Percentiles rank a stretch among this genome's conserved stretches.
These are phyloP conservation scores for Dinoponera quadriceps DNA, from an alignment of 1,140 invertebrate species.

Conservation along the genomic window DNA sequence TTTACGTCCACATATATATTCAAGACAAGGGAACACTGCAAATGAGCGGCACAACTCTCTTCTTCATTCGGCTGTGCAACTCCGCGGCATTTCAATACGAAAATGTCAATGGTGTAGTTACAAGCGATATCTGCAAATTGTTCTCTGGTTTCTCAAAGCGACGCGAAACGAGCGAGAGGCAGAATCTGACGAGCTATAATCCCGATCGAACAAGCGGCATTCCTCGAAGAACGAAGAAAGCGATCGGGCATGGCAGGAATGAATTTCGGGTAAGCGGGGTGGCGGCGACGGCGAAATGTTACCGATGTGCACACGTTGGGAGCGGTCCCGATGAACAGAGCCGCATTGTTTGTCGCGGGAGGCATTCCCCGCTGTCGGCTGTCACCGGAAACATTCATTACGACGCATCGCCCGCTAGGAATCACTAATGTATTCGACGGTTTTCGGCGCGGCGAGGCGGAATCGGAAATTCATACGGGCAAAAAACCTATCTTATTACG, in stretches of 20 bases:
- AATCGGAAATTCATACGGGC: constrained; percentile 77
- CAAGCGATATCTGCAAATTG: constrained; percentile 42
- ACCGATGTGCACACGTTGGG: constrained; percentile 63
- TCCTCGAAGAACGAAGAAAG: constrained; percentile 59
- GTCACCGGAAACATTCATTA: constrained; percentile 84
- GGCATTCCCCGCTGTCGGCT: constrained; percentile 78
- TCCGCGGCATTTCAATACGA: background rate
- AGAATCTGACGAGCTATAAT: constrained; percentile 59
- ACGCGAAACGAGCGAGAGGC: constrained; percentile 32
- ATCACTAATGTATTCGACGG: constrained; percentile 80
- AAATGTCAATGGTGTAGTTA: constrained; percentile 11
- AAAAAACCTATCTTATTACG: constrained; percentile 72
- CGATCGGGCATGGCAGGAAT: constrained; percentile 57
- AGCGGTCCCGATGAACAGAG: constrained; percentile 71
- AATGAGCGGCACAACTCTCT: background rate
- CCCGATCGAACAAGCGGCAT: constrained; percentile 55
- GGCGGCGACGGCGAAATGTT: constrained; percentile 65
- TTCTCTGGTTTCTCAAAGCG: constrained; percentile 35
- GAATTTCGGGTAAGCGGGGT: constrained; percentile 64
- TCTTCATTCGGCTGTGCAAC: too few relatives aligned
- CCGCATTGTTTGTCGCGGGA: constrained; percentile 82
- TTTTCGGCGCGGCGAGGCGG: constrained; percentile 63
- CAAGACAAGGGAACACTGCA: background rate
- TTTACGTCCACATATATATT: too few relatives aligned
- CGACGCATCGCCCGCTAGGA: constrained; percentile 77